These are phyloP conservation scores for Oryzias curvinotus DNA, from an alignment of 2,113 vertebrate genomes.

Conservation along the genomic window DNA sequence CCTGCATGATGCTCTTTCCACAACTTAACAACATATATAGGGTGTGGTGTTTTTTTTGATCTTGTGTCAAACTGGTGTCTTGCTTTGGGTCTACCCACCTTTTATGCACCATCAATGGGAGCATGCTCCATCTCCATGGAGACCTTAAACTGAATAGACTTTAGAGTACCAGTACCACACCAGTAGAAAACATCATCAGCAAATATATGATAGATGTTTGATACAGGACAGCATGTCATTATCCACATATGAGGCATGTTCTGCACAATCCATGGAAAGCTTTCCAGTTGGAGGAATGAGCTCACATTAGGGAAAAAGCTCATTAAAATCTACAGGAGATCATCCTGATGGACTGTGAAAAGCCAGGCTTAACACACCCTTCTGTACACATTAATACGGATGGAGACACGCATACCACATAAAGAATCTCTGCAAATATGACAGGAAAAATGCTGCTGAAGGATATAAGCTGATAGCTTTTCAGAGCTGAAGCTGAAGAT, in stretches of 20 bases:
- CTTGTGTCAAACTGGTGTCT: too few relatives aligned
- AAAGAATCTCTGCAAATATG: slow-evolving; percentile 13
- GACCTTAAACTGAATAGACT: too few relatives aligned
- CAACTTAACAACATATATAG: too few relatives aligned
- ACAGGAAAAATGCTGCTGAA: background rate
- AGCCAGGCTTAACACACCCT: slow-evolving; percentile 69
- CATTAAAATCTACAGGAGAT: slow-evolving; percentile 66
- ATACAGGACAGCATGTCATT: slow-evolving; percentile 19
- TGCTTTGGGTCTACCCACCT: too few relatives aligned
- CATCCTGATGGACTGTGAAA: slow-evolving; percentile 71
- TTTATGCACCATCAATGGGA: too few relatives aligned
- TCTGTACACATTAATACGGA: slow-evolving; percentile 42
- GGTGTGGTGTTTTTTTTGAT: too few relatives aligned
- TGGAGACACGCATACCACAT: slow-evolving; percentile 27
- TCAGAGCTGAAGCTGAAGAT: too few relatives aligned
- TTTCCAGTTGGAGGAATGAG: slow-evolving; percentile 57
- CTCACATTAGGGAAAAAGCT: slow-evolving; percentile 67
- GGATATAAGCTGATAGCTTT: slow-evolving; percentile 5
- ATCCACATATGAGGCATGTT: slow-evolving; percentile 17
- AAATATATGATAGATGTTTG: slow-evolving; percentile 25
- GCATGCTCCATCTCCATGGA: too few relatives aligned
- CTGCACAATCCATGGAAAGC: slow-evolving; percentile 62
- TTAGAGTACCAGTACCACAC: background rate
- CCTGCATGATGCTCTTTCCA: too few relatives aligned
- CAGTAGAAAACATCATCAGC: background rate